Conservation (phyloP, 2,113 vertebrate species). For the Neomonachus schauinslandi region DNA sequence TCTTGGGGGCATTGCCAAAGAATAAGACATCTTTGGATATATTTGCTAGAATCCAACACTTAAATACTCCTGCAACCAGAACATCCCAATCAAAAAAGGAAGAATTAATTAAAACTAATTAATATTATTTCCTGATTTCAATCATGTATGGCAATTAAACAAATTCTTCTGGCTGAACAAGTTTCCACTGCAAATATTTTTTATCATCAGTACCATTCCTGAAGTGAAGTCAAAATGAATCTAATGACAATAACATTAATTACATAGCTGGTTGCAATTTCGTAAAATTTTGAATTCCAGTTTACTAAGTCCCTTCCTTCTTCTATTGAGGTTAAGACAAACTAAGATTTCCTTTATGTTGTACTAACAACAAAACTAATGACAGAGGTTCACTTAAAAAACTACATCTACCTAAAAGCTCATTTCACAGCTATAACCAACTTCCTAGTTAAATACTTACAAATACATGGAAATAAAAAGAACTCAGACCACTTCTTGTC, state of each 20-base stretch:
- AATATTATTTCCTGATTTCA: not conserved
- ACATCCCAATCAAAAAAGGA: not conserved
- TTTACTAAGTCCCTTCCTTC: not conserved
- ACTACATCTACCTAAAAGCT: not conserved
- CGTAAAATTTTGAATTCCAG: not conserved
- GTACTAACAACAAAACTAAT: slow-evolving; percentile 7
- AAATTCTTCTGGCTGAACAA: not conserved
- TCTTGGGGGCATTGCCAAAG: not conserved
- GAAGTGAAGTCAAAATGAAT: not conserved
- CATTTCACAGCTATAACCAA: not conserved
- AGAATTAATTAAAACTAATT: not conserved
- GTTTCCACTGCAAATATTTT: not conserved
- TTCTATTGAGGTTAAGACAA: not conserved
- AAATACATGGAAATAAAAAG: not conserved
- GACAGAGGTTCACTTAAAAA: not conserved
- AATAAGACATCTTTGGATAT: not conserved
- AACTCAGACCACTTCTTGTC: not conserved
- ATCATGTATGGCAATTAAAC: not conserved
- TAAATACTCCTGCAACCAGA: not conserved
- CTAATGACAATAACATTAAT: not conserved
- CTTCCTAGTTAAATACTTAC: slow-evolving; percentile 41
- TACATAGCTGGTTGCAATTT: not conserved
- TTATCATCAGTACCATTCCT: not conserved
- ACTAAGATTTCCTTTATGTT: not conserved
- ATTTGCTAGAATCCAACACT: not conserved